Evolutionary conservation across 2,888 invertebrate genomes (phyloP).

Genomic region (Agrochola macilenta): DNA sequence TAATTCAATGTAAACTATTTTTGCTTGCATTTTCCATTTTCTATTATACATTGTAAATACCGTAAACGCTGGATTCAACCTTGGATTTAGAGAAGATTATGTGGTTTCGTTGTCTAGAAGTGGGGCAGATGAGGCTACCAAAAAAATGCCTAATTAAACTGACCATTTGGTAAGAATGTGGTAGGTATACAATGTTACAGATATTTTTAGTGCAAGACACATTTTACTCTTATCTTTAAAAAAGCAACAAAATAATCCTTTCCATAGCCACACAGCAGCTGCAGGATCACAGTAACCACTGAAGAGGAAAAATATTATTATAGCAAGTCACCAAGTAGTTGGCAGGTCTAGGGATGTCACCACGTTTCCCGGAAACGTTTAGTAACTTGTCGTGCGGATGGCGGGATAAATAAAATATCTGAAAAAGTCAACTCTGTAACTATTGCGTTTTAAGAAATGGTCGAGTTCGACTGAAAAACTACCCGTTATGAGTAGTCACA

Average conservation of each 20-base stretch:
- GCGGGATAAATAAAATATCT: slow-evolving; percentile 64
- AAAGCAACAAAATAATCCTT: background rate
- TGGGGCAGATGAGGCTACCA: background rate
- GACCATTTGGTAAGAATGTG: too few relatives aligned
- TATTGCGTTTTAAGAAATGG: slow-evolving; percentile 23
- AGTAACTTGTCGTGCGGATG: slow-evolving; percentile 64
- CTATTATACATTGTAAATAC: background rate
- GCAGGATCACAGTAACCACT: slow-evolving; percentile 29
- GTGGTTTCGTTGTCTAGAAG: background rate
- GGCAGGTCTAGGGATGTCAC: slow-evolving; percentile 41
- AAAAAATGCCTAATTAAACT: background rate
- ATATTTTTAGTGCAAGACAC: too few relatives aligned
- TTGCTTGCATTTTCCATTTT: background rate
- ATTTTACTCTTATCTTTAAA: background rate
- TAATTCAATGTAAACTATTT: background rate
- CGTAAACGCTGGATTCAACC: background rate
- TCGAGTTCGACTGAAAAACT: background rate
- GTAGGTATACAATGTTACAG: background rate
- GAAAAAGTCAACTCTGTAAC: slow-evolving; percentile 26
- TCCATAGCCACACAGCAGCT: background rate
- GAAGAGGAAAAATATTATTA: slow-evolving; percentile 42
- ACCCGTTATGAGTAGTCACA: background rate
- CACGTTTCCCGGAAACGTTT: slow-evolving; percentile 51
- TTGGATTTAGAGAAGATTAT: background rate
- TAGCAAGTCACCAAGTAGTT: slow-evolving; percentile 33